A percentile compares a stretch with the other conserved stretches of the same genome.
These are phyloP conservation scores for Scrobipalpa atriplicella DNA, from an alignment of 2,888 invertebrate genomes.

Conservation along the genomic window DNA sequence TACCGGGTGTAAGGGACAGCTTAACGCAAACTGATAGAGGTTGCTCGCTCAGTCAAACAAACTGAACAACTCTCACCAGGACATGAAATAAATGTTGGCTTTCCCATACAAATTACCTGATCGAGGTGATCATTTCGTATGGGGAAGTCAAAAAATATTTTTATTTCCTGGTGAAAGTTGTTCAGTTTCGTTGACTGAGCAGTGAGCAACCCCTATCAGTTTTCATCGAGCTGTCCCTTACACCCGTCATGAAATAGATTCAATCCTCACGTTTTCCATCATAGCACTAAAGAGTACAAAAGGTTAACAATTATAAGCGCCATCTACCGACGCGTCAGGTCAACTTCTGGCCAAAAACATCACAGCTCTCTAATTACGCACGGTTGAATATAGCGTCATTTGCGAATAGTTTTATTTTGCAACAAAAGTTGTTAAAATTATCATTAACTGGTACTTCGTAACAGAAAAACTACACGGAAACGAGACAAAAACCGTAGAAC, in stretches of 20 bases:
- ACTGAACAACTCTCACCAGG: too few relatives aligned
- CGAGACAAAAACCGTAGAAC: background rate
- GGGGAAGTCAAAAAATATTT: too few relatives aligned
- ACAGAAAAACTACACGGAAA: background rate
- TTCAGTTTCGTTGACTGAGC: too few relatives aligned
- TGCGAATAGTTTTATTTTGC: background rate
- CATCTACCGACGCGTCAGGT: background rate
- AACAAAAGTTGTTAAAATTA: background rate
- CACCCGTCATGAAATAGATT: too few relatives aligned
- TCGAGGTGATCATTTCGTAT: too few relatives aligned
- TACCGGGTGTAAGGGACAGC: too few relatives aligned
- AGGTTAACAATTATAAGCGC: background rate
- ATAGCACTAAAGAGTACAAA: background rate
- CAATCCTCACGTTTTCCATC: background rate
- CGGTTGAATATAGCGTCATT: background rate
- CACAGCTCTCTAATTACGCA: constrained; percentile 30
- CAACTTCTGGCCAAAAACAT: constrained; percentile 28
- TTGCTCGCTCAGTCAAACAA: background rate
- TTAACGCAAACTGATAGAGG: too few relatives aligned
- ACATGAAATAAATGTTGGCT: too few relatives aligned
- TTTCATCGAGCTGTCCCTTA: too few relatives aligned
- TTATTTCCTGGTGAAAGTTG: too few relatives aligned
- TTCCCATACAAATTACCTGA: too few relatives aligned
- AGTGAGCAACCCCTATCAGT: too few relatives aligned
- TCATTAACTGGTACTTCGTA: background rate